A percentile compares a stretch with the other conserved stretches of the same genome.
phyloP scores from a whole-genome alignment of 2,113 vertebrate genomes.

The Laterallus jamaicensis region DNA sequence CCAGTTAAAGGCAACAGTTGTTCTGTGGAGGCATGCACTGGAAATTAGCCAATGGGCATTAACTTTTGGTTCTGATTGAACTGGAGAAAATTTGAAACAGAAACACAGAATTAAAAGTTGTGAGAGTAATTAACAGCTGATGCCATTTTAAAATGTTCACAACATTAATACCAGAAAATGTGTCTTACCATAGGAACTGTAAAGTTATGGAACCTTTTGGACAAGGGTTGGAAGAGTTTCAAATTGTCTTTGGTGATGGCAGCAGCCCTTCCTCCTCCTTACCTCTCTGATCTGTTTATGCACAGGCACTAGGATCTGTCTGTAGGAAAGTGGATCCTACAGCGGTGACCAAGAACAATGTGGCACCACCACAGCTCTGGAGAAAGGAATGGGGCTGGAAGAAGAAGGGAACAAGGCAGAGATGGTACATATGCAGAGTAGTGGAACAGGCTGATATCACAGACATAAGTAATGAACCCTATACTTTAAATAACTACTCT shows the following conservation, averaged over 20 bases:
- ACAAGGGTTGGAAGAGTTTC: background rate
- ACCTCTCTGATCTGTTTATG: background rate
- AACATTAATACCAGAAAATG: background rate
- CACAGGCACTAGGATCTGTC: background rate
- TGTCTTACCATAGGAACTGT: background rate
- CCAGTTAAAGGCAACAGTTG: slow-evolving; percentile 61
- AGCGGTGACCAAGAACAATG: background rate
- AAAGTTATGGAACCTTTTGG: background rate
- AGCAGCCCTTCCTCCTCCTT: background rate
- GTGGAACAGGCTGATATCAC: background rate
- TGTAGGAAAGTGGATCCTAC: background rate
- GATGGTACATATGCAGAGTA: background rate
- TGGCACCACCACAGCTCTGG: background rate
- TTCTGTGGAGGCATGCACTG: slow-evolving; percentile 50
- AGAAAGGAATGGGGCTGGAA: background rate
- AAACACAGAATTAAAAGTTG: slow-evolving; percentile 20
- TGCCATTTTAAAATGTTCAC: background rate
- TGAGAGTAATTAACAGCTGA: slow-evolving; percentile 5
- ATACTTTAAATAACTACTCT: background rate
- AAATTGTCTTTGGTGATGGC: background rate
- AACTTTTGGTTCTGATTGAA: slow-evolving; percentile 61
- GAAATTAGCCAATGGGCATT: slow-evolving; percentile 59
- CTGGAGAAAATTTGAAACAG: slow-evolving; percentile 46
- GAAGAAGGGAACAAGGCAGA: background rate
- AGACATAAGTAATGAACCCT: background rate